phyloP scores from a whole-genome alignment of 2,888 invertebrate genomes.

The Metalampra italica region DNA sequence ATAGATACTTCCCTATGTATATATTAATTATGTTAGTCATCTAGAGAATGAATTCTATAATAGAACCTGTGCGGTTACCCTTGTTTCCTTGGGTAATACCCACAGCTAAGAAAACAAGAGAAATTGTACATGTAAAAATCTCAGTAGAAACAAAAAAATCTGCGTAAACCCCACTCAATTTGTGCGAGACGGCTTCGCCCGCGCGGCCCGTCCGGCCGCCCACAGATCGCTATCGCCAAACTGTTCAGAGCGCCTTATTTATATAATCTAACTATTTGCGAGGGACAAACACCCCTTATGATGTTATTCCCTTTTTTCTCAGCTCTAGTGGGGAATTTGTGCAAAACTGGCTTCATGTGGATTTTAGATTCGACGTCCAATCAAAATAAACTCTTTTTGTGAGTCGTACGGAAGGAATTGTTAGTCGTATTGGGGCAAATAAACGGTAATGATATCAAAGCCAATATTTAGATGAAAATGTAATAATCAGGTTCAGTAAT shows the following conservation, averaged over 20 bases:
- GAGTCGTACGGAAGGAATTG: not conserved
- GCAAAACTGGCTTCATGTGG: constrained; percentile 12
- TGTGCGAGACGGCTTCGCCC: constrained; percentile 32
- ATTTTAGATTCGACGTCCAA: constrained; percentile 8
- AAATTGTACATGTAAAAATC: not conserved
- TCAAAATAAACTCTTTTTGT: not conserved
- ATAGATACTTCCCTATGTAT: too few species aligned
- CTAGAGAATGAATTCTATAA: too few species aligned
- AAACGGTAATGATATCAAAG: not conserved
- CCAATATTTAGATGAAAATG: not conserved
- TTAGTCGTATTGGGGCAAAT: not conserved
- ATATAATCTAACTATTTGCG: constrained; percentile 76
- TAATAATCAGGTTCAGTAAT: too few species aligned
- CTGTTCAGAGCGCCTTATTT: constrained; percentile 72
- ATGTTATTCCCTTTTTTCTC: constrained; percentile 37
- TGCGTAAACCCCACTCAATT: constrained; percentile 68
- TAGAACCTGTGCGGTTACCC: not conserved
- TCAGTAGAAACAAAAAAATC: constrained; percentile 52
- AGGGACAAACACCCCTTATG: constrained; percentile 69
- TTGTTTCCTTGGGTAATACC: not conserved
- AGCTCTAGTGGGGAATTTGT: constrained; percentile 20
- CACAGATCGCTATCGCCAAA: constrained; percentile 68
- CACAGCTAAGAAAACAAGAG: not conserved
- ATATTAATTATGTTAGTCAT: too few species aligned
- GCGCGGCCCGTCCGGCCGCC: constrained; percentile 30